Conservation (phyloP, 2,113 vertebrate species). For the mouse (Mus musculus) region GRCm39 chr5:50249501-50250000, state of each 20-base stretch:
- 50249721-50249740: background rate
- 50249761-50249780: background rate
- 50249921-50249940: background rate
- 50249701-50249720: background rate
- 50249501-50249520: no score
- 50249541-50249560: background rate
- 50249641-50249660: background rate
- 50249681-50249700: background rate
- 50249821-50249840: background rate
- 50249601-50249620: background rate
- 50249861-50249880: background rate
- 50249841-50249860: background rate
- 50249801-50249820: background rate
- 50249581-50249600: background rate
- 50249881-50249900: background rate
- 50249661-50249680: background rate
- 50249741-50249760: background rate
- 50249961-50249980: background rate
- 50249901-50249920: background rate
- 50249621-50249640: background rate
- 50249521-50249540: background rate
- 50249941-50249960: background rate
- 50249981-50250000: accelerated
- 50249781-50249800: background rate
- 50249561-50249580: background rate